phyloP scores from a whole-genome alignment of 2,888 invertebrate species.

The Epinotia demarniana region DNA sequence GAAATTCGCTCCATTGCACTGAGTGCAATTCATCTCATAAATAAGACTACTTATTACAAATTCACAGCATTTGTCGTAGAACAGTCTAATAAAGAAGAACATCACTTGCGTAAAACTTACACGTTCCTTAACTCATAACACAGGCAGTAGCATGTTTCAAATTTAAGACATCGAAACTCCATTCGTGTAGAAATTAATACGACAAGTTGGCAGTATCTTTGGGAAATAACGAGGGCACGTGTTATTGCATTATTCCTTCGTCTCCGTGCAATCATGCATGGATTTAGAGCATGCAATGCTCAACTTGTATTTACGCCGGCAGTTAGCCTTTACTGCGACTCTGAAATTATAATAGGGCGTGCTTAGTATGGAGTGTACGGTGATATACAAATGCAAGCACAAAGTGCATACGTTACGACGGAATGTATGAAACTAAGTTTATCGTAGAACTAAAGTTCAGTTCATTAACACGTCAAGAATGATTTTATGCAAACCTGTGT shows the following conservation, averaged over 20 bases:
- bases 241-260: conserved; percentile 32
- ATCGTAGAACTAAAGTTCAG: neutral
- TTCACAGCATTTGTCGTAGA: neutral
- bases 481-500: conserved; percentile 35
- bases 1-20: no score
- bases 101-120: conserved; percentile 23
- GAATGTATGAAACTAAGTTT: conserved; percentile 7
- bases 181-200: conserved; percentile 34
- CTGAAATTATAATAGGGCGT: conserved; percentile 17
- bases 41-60: neutral
- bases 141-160: conserved; percentile 18
- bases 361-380: conserved; percentile 14
- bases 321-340: conserved; percentile 28
- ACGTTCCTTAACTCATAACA: conserved; percentile 35
- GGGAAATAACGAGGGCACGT: conserved; percentile 34
- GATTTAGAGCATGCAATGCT: conserved; percentile 24
- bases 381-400: conserved; percentile 21
- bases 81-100: neutral
- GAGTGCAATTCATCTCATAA: no score
- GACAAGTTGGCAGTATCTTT: conserved; percentile 40
- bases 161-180: conserved; percentile 36
- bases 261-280: conserved; percentile 20
- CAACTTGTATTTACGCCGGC: conserved; percentile 24
- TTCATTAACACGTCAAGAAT: conserved; percentile 22
- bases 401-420: conserved; percentile 13